A percentile compares a stretch with the other conserved stretches of the same genome.
Conservation (phyloP, 2,888 invertebrate species). For the Cheilosia vernalis region DNA sequence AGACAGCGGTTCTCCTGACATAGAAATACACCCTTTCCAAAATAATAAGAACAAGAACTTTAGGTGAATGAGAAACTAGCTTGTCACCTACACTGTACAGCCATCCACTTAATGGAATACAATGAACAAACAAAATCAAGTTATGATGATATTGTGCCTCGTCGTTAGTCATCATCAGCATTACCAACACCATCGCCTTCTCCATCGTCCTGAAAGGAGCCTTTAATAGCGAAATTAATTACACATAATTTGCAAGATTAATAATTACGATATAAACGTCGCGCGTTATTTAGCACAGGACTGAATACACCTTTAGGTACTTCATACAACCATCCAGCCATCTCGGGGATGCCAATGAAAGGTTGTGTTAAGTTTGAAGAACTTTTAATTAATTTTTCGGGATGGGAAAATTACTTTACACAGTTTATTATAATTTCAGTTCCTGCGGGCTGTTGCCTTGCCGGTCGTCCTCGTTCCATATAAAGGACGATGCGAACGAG, state of each 20-base stretch:
- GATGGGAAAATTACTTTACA: slow-evolving; percentile 63
- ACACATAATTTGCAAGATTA: slow-evolving; percentile 77
- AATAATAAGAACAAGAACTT: too few relatives aligned
- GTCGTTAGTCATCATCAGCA: slow-evolving; percentile 11
- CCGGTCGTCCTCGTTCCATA: neutral
- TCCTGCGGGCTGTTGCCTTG: slow-evolving; percentile 19
- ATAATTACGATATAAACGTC: slow-evolving; percentile 69
- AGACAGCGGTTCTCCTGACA: too few relatives aligned
- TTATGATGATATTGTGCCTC: slow-evolving; percentile 45
- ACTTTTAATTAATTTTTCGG: slow-evolving; percentile 72
- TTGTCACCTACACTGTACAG: slow-evolving; percentile 11
- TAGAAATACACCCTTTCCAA: too few relatives aligned
- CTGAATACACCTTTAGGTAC: neutral
- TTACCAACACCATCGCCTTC: slow-evolving; percentile 5
- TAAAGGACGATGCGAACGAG: slow-evolving; percentile 22
- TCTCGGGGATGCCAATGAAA: slow-evolving; percentile 56
- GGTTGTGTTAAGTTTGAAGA: slow-evolving; percentile 70
- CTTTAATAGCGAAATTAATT: slow-evolving; percentile 77
- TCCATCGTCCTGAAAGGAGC: slow-evolving; percentile 56
- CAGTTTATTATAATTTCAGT: slow-evolving; percentile 67
- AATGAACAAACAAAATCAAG: slow-evolving; percentile 29
- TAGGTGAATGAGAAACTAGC: too few relatives aligned
- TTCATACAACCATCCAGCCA: slow-evolving; percentile 1
- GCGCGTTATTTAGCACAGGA: slow-evolving; percentile 11
- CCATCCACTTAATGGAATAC: slow-evolving; percentile 11